Evolutionary conservation across 2,888 invertebrate genomes (phyloP).

Genomic region (Tanytarsus gracilentus): DNA sequence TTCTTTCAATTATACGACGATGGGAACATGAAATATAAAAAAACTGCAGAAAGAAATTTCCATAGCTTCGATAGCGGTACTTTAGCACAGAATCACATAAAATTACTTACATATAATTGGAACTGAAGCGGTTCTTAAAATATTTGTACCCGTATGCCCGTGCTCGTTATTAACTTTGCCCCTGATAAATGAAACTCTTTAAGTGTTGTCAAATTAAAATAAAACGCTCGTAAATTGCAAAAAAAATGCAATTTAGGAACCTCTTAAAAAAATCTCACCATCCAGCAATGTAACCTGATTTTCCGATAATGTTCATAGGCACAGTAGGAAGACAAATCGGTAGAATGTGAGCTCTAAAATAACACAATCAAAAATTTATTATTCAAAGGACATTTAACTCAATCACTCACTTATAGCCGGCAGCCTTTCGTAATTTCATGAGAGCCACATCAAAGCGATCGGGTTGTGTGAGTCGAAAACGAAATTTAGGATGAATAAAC

Average conservation of each 20-base stretch:
- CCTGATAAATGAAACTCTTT: too few relatives aligned
- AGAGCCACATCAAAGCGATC: conserved; percentile 73
- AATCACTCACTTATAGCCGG: conserved; percentile 41
- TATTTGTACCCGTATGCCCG: conserved; percentile 69
- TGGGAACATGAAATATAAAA: not conserved
- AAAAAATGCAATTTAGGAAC: too few relatives aligned
- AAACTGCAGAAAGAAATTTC: not conserved
- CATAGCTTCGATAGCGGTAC: not conserved
- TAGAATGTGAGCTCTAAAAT: conserved; percentile 56
- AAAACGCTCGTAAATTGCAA: too few relatives aligned
- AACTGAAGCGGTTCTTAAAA: conserved; percentile 68
- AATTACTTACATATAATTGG: conserved; percentile 62
- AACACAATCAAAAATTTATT: not conserved
- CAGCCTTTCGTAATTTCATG: conserved; percentile 59
- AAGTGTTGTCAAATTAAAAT: too few relatives aligned
- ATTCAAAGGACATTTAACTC: conserved; percentile 35
- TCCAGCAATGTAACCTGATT: conserved; percentile 56
- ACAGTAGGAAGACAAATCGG: conserved; percentile 68
- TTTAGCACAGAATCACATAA: not conserved
- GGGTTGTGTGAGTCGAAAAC: conserved; percentile 72
- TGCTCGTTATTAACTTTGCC: conserved; percentile 67
- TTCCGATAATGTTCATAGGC: conserved; percentile 45
- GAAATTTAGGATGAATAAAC: conserved; percentile 70
- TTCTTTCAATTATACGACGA: not conserved
- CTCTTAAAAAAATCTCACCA: not conserved